These are phyloP conservation scores for Hirundichthys speculiger DNA, from an alignment of 2,113 vertebrate species.

Conservation along the genomic window DNA sequence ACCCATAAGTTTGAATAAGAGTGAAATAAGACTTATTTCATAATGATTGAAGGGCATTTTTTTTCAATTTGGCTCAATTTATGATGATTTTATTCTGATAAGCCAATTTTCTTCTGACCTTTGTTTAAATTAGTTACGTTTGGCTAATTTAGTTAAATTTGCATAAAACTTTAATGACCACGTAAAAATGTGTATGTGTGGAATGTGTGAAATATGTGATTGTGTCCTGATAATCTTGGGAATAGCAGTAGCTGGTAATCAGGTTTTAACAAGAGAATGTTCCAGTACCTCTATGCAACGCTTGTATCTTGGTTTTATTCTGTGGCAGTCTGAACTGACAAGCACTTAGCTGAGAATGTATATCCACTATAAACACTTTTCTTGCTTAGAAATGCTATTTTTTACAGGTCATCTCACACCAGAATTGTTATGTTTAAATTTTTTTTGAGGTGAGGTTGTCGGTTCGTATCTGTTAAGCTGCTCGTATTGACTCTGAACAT, in stretches of 20 bases:
- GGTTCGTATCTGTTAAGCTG: slow-evolving; percentile 4
- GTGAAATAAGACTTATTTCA: too few species aligned
- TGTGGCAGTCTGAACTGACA: slow-evolving; percentile 56
- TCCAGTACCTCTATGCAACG: slow-evolving; percentile 77
- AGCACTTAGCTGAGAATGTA: slow-evolving; percentile 68
- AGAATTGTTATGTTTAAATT: background rate
- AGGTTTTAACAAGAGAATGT: slow-evolving; percentile 64
- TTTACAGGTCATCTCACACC: slow-evolving; percentile 34
- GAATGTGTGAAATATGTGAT: slow-evolving; percentile 3
- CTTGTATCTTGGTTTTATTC: slow-evolving; percentile 58
- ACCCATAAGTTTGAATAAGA: too few species aligned
- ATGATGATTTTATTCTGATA: background rate
- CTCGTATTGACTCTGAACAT: background rate
- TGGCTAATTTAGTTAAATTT: background rate
- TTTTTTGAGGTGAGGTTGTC: background rate
- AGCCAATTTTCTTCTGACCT: slow-evolving; percentile 3
- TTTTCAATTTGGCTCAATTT: background rate
- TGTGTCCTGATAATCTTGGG: slow-evolving; percentile 28
- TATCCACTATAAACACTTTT: slow-evolving; percentile 36
- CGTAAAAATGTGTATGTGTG: slow-evolving; percentile 11
- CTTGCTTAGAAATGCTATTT: slow-evolving; percentile 42
- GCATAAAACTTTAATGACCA: slow-evolving; percentile 12
- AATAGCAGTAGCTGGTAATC: slow-evolving; percentile 47
- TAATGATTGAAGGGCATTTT: too few species aligned
- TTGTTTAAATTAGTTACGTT: background rate